Conservation (phyloP, 2,888 invertebrate genomes). For the Oxystoma pomonae region DNA sequence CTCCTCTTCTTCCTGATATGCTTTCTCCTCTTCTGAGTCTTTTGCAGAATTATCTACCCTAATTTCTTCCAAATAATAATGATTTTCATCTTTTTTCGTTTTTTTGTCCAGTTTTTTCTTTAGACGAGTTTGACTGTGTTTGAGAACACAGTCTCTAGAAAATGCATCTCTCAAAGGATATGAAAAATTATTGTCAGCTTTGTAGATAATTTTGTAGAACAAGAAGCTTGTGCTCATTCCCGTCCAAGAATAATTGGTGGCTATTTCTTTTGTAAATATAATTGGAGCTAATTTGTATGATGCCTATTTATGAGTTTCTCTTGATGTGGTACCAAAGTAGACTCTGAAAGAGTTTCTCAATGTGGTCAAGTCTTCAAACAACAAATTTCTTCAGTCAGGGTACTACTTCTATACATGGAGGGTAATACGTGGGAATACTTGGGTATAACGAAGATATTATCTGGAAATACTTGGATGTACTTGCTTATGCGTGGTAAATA, state of each 20-base stretch:
- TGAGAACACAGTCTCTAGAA: slow-evolving; percentile 9
- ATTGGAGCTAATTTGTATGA: not conserved
- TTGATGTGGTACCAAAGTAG: slow-evolving; percentile 7
- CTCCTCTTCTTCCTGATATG: no score
- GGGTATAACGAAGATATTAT: no score
- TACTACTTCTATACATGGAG: no score
- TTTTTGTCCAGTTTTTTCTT: not conserved
- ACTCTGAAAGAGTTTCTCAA: slow-evolving; percentile 12
- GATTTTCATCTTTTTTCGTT: not conserved
- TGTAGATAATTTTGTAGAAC: slow-evolving; percentile 14
- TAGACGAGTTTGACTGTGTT: slow-evolving; percentile 9
- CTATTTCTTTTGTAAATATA: slow-evolving; percentile 13
- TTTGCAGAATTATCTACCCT: no score
- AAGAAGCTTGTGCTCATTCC: slow-evolving; percentile 13
- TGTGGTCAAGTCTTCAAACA: slow-evolving; percentile 14
- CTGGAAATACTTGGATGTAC: no score
- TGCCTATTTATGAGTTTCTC: slow-evolving; percentile 8
- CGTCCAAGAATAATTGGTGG: slow-evolving; percentile 14
- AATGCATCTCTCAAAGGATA: slow-evolving; percentile 9
- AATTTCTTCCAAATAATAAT: no score
- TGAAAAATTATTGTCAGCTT: slow-evolving; percentile 8
- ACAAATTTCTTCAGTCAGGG: no score
- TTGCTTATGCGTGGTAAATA: no score
- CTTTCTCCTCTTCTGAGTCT: no score
- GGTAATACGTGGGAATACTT: no score